These are phyloP conservation scores for Meteorus sp. DNA, from an alignment of 1,140 invertebrate species.

Conservation along the genomic window DNA sequence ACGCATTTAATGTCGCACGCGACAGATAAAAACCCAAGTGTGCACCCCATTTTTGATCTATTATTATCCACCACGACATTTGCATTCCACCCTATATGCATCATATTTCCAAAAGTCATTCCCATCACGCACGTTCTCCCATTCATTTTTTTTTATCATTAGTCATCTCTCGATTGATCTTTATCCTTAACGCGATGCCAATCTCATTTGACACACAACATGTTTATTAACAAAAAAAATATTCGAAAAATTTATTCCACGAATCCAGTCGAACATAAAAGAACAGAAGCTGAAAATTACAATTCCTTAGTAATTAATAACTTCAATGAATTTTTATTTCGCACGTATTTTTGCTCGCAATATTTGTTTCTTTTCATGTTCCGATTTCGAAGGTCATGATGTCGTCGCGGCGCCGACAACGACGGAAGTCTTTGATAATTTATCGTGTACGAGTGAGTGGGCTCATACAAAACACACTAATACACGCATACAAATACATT, in stretches of 20 bases:
- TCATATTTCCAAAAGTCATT: background rate
- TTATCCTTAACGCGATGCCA: background rate
- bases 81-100: conserved; percentile 8
- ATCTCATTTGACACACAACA: background rate
- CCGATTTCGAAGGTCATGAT: no score
- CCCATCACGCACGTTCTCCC: background rate
- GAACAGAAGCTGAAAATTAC: no score
- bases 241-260: no score
- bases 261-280: no score
- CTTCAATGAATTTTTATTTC: no score
- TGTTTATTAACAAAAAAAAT: conserved; percentile 1
- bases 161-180: background rate
- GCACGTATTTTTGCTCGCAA: no score
- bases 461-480: background rate
- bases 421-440: conserved; percentile 26
- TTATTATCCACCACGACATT: background rate
- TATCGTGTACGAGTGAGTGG: conserved; percentile 19
- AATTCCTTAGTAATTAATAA: no score
- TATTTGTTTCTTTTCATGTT: no score
- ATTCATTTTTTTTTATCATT: background rate
- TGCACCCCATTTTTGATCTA: no score
- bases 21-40: no score
- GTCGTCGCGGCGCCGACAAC: no score
- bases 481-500: background rate
- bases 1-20: no score